These are phyloP conservation scores for Blastobasis lacticolella DNA, from an alignment of 2,888 invertebrate genomes.

Conservation along the genomic window DNA sequence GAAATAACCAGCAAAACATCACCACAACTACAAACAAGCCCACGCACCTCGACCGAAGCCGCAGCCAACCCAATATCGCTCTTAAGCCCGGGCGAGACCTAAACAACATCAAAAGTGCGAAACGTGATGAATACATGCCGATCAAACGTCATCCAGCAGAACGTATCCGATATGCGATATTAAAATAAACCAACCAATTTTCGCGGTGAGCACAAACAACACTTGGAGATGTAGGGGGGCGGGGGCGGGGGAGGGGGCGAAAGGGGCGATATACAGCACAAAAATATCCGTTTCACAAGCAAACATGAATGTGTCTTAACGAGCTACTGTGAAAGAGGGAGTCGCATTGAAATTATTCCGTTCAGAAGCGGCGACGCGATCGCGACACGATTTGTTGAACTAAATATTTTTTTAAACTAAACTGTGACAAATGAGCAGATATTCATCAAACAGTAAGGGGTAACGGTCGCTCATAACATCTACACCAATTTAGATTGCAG, in stretches of 20 bases:
- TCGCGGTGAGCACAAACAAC: background rate
- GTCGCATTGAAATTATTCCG: conserved; percentile 23
- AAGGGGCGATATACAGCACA: conserved; percentile 21
- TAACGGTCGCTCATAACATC: too few species aligned
- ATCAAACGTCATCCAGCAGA: background rate
- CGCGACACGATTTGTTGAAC: conserved; percentile 28
- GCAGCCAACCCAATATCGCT: too few species aligned
- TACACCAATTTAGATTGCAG: too few species aligned
- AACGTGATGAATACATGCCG: background rate
- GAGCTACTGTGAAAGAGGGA: conserved; percentile 54
- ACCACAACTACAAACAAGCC: too few species aligned
- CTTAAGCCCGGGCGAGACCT: too few species aligned
- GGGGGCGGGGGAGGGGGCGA: conserved; percentile 2
- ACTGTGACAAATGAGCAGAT: too few species aligned
- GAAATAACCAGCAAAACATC: too few species aligned
- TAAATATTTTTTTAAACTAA: conserved; percentile 1
- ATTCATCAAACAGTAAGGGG: too few species aligned
- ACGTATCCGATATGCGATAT: background rate
- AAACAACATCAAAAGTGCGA: too few species aligned
- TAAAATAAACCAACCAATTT: conserved; percentile 1
- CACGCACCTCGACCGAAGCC: too few species aligned
- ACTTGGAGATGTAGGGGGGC: background rate
- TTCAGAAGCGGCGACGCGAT: conserved; percentile 4
- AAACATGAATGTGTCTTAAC: conserved; percentile 66
- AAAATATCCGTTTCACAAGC: conserved; percentile 57